Evolutionary conservation across 1,140 invertebrate species (phyloP).

Genomic region (Mamestra configurata): DNA sequence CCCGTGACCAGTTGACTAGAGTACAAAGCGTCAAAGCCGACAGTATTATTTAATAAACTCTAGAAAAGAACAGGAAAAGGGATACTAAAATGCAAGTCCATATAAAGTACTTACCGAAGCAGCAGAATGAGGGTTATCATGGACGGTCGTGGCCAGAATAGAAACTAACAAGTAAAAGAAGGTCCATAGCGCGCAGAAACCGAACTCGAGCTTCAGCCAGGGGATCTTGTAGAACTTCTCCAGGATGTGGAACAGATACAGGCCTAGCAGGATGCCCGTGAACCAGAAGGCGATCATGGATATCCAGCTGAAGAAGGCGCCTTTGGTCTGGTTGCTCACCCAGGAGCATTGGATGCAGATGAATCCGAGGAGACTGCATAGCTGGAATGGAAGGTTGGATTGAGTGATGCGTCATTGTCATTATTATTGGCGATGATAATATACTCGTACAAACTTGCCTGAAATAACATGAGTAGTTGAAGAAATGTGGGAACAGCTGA

Average conservation of each 20-base stretch:
- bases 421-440: too few relatives aligned
- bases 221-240: conserved; percentile 95
- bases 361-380: conserved; percentile 93
- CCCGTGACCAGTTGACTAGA: too few relatives aligned
- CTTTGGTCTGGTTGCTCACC: conserved; percentile 86
- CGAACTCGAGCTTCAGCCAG: conserved; percentile 95
- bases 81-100: too few relatives aligned
- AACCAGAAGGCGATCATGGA: conserved; percentile 96
- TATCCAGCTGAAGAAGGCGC: conserved; percentile 94
- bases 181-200: conserved; percentile 92
- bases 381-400: conserved; percentile 88
- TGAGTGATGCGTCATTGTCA: too few relatives aligned
- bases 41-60: too few relatives aligned
- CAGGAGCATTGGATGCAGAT: conserved; percentile 92
- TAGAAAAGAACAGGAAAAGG: too few relatives aligned
- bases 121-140: conserved; percentile 88
- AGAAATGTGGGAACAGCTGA: too few relatives aligned
- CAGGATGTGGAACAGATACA: conserved; percentile 95
- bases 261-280: conserved; percentile 92
- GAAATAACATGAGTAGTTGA: too few relatives aligned
- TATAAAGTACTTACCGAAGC: conserved; percentile 93
- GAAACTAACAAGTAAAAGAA: conserved; percentile 92
- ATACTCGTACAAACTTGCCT: too few relatives aligned
- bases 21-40: too few relatives aligned
- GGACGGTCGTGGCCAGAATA: conserved; percentile 89